Conservation (phyloP, 1,140 invertebrate species). For the Saccostrea echinata region DNA sequence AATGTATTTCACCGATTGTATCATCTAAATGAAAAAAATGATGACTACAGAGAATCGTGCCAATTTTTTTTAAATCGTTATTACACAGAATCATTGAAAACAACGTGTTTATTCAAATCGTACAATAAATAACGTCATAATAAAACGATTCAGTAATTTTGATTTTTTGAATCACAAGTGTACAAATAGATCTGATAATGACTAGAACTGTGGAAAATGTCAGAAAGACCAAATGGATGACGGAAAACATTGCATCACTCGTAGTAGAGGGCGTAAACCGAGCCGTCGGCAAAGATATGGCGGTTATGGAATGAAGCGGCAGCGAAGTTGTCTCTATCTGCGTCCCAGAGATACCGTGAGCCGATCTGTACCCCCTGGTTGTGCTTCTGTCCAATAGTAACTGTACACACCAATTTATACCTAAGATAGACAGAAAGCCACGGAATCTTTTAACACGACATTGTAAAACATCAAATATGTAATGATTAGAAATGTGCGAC, state of each 20-base stretch:
- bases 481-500: no score
- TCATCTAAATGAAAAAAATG: no score
- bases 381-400: constrained; percentile 71
- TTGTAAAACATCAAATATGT: neutral
- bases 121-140: neutral
- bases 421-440: constrained; percentile 56
- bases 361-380: constrained; percentile 68
- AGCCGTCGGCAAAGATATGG: constrained; percentile 66
- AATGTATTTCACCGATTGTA: no score
- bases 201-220: neutral
- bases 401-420: constrained; percentile 70
- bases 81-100: neutral
- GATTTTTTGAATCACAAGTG: constrained; percentile 8
- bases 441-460: neutral
- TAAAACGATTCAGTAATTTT: neutral
- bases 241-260: constrained; percentile 51
- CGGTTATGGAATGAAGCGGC: constrained; percentile 66
- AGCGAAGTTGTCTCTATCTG: constrained; percentile 71
- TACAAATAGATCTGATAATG: neutral
- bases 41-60: no score
- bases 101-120: neutral
- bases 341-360: constrained; percentile 72
- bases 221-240: neutral
- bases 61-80: neutral
- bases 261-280: constrained; percentile 66